These are phyloP conservation scores for Amphipoea lucens DNA, from an alignment of 2,888 invertebrate species.

Conservation along the genomic window DNA sequence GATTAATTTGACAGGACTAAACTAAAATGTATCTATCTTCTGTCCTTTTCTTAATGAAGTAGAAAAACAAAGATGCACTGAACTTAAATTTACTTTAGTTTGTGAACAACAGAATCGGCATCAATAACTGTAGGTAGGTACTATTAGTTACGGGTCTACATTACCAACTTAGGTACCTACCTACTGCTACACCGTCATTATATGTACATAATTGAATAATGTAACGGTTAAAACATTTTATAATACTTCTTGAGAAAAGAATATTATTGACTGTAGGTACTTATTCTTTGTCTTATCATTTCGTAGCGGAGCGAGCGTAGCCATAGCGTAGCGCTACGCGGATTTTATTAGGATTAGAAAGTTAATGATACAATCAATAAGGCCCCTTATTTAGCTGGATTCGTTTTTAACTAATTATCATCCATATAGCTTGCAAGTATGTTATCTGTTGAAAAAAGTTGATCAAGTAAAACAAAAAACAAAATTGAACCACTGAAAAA, in stretches of 20 bases:
- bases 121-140: not conserved
- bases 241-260: not conserved
- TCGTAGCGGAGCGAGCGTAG: constrained; percentile 44
- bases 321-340: constrained; percentile 23
- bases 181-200: not conserved
- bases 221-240: not conserved
- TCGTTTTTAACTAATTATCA: not conserved
- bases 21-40: too few relatives aligned
- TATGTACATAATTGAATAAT: not conserved
- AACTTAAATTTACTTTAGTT: too few relatives aligned
- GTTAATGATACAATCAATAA: not conserved
- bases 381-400: too few relatives aligned
- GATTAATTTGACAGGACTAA: too few relatives aligned
- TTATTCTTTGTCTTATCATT: constrained; percentile 15
- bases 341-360: not conserved
- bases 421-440: not conserved
- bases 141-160: not conserved
- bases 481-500: not conserved
- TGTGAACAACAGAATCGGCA: too few relatives aligned
- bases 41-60: too few relatives aligned
- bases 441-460: not conserved
- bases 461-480: not conserved
- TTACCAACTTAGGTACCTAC: not conserved
- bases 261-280: not conserved
- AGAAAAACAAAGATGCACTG: too few relatives aligned